These are phyloP conservation scores for Oscheius sp. DNA, from an alignment of 1,140 invertebrate genomes.

Conservation along the genomic window DNA sequence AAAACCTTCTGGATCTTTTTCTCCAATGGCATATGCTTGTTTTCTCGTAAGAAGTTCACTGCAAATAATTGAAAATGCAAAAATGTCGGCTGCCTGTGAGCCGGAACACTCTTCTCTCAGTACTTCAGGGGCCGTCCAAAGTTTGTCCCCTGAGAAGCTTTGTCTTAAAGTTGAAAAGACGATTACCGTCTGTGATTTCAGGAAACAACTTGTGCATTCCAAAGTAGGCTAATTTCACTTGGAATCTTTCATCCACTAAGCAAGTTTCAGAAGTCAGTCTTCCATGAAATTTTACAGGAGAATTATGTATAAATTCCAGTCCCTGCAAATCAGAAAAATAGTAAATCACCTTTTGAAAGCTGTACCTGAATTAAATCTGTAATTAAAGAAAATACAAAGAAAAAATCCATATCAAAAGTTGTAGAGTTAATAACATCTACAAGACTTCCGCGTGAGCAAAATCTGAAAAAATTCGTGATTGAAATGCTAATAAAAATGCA, in stretches of 20 bases:
- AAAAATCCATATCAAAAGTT: not conserved
- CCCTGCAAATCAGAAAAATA: not conserved
- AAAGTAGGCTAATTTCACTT: constrained; percentile 21
- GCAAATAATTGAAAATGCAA: constrained; percentile 16
- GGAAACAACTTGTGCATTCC: not conserved
- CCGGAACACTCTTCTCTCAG: not conserved
- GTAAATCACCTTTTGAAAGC: not conserved
- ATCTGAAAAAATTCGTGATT: not conserved
- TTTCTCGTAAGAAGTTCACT: constrained; percentile 17
- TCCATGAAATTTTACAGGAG: not conserved
- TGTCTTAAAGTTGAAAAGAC: not conserved
- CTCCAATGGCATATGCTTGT: not conserved
- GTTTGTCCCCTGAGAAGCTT: not conserved
- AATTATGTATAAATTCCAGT: not conserved
- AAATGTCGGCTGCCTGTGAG: constrained; percentile 5
- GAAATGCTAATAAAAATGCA: not conserved
- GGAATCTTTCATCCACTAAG: constrained; percentile 20
- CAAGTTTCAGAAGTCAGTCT: constrained; percentile 10
- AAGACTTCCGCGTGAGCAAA: not conserved
- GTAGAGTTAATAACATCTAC: not conserved
- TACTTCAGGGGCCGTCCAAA: constrained; percentile 27
- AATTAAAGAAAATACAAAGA: not conserved
- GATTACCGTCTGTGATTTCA: constrained; percentile 4
- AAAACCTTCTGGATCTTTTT: constrained; percentile 10
- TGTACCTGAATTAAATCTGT: not conserved